Evolutionary conservation across 2,113 vertebrate genomes (phyloP).

Genomic region (Nanger granti): DNA sequence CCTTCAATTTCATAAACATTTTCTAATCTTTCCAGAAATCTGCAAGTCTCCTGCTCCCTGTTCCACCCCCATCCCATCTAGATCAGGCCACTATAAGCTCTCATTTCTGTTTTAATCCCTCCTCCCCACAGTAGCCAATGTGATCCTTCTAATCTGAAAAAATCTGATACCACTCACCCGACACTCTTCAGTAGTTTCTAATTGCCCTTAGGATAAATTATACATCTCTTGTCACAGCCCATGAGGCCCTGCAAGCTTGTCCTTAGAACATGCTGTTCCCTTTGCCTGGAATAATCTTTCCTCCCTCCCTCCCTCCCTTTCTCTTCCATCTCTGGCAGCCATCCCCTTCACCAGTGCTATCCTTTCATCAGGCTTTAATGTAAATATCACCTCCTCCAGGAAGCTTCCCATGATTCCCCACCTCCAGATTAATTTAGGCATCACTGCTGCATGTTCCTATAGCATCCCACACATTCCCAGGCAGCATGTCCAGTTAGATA

Average conservation of each 20-base stretch:
- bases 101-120: background rate
- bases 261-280: background rate
- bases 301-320: background rate
- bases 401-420: background rate
- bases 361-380: background rate
- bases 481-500: background rate
- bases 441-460: background rate
- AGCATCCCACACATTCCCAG: background rate
- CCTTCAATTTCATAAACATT: background rate
- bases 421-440: background rate
- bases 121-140: background rate
- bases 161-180: background rate
- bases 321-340: background rate
- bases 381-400: background rate
- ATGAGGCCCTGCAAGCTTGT: background rate
- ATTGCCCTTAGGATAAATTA: constrained; percentile 17
- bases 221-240: background rate
- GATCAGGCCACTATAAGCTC: background rate
- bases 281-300: background rate
- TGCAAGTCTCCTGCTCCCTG: background rate
- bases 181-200: constrained; percentile 10
- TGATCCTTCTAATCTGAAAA: constrained; percentile 3
- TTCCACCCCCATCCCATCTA: background rate
- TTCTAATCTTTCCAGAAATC: background rate
- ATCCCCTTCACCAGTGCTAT: background rate